Base-by-base conservation (phyloP, 2,797 vertebrate genomes). In the Strix occidentalis region DNA sequence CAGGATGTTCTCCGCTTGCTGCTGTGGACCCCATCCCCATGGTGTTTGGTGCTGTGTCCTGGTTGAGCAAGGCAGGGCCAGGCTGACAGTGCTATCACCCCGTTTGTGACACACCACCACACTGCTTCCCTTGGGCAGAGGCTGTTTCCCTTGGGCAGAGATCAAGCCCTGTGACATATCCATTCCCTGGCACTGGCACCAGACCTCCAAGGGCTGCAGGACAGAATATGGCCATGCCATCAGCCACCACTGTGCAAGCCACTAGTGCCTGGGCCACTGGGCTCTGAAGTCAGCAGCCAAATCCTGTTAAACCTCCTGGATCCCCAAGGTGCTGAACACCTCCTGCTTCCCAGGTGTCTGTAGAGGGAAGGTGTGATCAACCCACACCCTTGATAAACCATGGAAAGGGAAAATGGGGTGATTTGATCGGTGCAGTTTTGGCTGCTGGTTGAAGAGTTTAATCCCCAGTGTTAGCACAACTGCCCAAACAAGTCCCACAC, bases 21-120 rank as follows among this genome's bases (percentile, higher is more conserved):
- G 16, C 48, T 23, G 35, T 10, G 45, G 28, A 17, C 54, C 23
- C 29, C 1, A 0, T 37, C 17, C 24, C 10, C 39, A 1, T 0
- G 1, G 72, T 1, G 1, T 19, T 35, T 4, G 21, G 26, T 43
- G 51, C 68, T 5, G 23, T 3, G 4, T 53, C 43, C 29, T 20
- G 18, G 56, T 64, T 39, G 21, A 66, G 69, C 45, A 17, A 29
- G 20, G 50, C 76, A 66, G 39, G 45, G 50, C 57, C 71, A 33
- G 71, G 71, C 8, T 28, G 68, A 11, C 2, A 21, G 25, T 35
- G n/a, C 9, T 21, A 1, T 4, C 13, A 7, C 35, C 46, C n/a
- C 1, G 0, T 12, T 16, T 6, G 9, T 50, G 9, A 16, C 45
- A 31, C 21, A 1, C 16, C 43, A 29, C 13, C 29, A 20, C 1